Base-by-base conservation (phyloP, 2,888 invertebrate species). In the Gryllus longicercus region DNA sequence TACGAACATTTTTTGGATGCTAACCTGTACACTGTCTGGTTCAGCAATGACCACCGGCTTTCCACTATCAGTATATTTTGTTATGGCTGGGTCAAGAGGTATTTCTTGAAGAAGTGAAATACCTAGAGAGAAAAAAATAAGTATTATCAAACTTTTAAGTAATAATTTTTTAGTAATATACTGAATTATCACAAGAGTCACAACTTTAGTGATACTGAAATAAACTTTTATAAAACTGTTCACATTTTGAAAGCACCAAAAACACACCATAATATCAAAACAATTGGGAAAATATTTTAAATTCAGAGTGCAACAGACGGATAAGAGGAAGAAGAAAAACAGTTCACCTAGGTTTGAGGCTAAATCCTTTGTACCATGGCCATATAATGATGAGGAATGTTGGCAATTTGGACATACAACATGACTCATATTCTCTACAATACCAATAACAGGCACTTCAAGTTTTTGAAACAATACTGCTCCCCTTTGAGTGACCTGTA, bases 391-490 rank as follows among this genome's bases (percentile, higher is more conserved):
- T 82, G 95, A 91, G 81, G 90, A 89, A n/a, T 91, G 89, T 25
- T 92, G 91, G 86, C 97, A 98, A 50, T 93, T 91, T 0, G 92
- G 90, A 86, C 97, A 98, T 76, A 91, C 88, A 0, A 93, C 91
- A 80, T 91, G 90, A 5, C 93, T 93, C 97, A 98, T 98, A 87
- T 98, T 98, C 86, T 96, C 95, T 0, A 96, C 92, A 81, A 97
- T 86, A n/a, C 98, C 98, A 77, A 95, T 90, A 75, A 97, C 90
- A 0, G 96, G 95, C 11, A 96, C 91, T 82, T 92, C 90, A 2
- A 97, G 89, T 86, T 94, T 96, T 82, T 92, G 90, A 85, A 96
- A 96, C 97, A 98, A 97, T 84, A 92, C 92, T 0, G 94, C 93
- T 16, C 97, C 97, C 84, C 96, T 91, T 84, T 92, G 90, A 0